phyloP scores from a whole-genome alignment of 2,888 invertebrate species.

The Trichacis sp. region DNA sequence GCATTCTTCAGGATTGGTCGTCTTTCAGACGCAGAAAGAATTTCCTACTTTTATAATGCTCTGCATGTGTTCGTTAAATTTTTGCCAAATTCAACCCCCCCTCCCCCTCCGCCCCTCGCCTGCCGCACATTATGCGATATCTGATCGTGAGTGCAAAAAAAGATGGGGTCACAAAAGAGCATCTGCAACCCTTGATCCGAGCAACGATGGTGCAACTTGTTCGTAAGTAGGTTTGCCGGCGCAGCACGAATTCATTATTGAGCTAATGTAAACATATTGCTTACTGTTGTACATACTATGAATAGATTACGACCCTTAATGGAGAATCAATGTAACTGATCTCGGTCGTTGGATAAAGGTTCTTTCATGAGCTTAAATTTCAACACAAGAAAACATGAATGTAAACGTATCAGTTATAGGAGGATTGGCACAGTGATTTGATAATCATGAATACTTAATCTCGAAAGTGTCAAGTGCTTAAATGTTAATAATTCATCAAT shows the following conservation, averaged over 20 bases:
- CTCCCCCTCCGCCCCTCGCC: too few species aligned
- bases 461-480: too few species aligned
- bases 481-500: too few species aligned
- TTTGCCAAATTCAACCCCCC: too few species aligned
- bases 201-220: constrained; percentile 56
- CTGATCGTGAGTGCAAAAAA: constrained; percentile 28
- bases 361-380: not conserved
- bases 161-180: constrained; percentile 55
- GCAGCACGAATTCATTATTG: constrained; percentile 65
- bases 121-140: constrained; percentile 34
- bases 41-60: too few species aligned
- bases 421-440: too few species aligned
- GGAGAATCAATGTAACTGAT: not conserved
- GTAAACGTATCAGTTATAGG: too few species aligned
- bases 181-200: constrained; percentile 61
- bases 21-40: too few species aligned
- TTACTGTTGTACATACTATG: constrained; percentile 13
- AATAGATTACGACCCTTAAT: not conserved
- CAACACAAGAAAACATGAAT: too few species aligned
- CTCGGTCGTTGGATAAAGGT: not conserved
- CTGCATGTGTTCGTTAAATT: too few species aligned
- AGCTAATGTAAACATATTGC: constrained; percentile 68
- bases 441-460: too few species aligned
- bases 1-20: too few species aligned
- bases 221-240: constrained; percentile 54